These are phyloP conservation scores for Pteromalus puparum DNA, from an alignment of 1,140 invertebrate species.

Conservation along the genomic window DNA sequence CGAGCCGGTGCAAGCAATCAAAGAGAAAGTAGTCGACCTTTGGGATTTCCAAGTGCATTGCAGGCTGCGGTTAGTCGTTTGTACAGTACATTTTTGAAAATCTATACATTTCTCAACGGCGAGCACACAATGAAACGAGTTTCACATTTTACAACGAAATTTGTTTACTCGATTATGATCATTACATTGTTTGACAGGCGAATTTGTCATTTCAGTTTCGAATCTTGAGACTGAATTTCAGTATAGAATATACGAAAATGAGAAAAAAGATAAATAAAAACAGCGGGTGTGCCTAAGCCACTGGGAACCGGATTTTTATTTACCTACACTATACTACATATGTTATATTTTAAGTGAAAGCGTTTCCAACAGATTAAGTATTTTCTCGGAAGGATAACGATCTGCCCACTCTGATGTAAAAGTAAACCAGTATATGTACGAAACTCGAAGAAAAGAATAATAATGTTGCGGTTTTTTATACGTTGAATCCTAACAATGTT, in stretches of 20 bases:
- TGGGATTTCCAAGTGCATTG: conserved; percentile 27
- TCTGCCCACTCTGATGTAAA: neutral
- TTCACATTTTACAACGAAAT: neutral
- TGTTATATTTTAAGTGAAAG: conserved; percentile 16
- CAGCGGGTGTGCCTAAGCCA: neutral
- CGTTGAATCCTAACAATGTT: too few relatives aligned
- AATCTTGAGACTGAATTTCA: neutral
- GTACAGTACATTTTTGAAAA: neutral
- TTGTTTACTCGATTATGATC: neutral
- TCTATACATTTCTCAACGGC: neutral
- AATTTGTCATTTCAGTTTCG: neutral
- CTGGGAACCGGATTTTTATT: conserved; percentile 7
- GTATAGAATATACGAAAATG: too few relatives aligned
- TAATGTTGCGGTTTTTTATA: too few relatives aligned
- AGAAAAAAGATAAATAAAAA: neutral
- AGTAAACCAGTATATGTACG: too few relatives aligned
- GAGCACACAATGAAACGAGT: neutral
- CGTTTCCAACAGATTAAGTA: neutral
- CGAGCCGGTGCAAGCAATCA: neutral
- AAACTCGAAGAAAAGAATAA: too few relatives aligned
- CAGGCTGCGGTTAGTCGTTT: neutral
- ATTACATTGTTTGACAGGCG: neutral
- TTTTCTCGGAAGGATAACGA: neutral
- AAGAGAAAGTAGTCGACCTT: conserved; percentile 42
- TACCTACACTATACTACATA: too few relatives aligned